These are phyloP conservation scores for Conchocele bisecta DNA, from an alignment of 2,888 invertebrate species.

Conservation along the genomic window DNA sequence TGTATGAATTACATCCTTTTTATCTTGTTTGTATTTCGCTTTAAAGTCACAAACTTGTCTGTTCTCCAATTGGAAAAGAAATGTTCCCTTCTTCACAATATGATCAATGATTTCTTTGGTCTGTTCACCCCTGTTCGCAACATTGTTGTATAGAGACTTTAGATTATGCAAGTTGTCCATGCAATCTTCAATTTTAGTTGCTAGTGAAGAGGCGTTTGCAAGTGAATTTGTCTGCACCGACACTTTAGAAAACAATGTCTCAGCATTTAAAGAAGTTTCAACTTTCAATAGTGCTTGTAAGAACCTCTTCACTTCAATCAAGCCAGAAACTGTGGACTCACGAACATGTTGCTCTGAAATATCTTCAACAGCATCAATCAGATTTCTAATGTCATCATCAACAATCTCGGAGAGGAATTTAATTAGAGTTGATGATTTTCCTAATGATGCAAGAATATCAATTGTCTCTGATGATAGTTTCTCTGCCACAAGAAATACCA, in stretches of 20 bases:
- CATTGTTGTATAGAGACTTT: constrained; percentile 58
- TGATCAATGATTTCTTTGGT: constrained; percentile 58
- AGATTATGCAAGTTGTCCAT: constrained; percentile 55
- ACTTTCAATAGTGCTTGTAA: constrained; percentile 50
- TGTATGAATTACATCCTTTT: constrained; percentile 15
- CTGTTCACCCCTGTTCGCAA: constrained; percentile 63
- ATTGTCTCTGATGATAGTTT: constrained; percentile 23
- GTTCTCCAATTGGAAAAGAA: constrained; percentile 33
- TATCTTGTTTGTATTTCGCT: constrained; percentile 41
- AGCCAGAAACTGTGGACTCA: constrained; percentile 62
- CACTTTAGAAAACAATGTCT: neutral
- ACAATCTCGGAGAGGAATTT: constrained; percentile 50
- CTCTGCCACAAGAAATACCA: too few species aligned
- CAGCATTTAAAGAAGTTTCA: neutral
- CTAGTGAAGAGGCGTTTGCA: constrained; percentile 25
- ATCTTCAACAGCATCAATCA: constrained; percentile 68
- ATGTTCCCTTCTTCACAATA: constrained; percentile 49
- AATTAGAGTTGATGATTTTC: constrained; percentile 33
- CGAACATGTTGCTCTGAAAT: constrained; percentile 64
- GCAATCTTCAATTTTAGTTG: constrained; percentile 53
- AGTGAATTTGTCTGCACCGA: constrained; percentile 23
- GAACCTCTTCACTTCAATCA: constrained; percentile 62
- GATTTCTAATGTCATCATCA: constrained; percentile 63
- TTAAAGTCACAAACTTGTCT: constrained; percentile 22
- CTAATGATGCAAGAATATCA: constrained; percentile 35